These are phyloP conservation scores for Delichon dasypus DNA, from an alignment of 2,797 vertebrate species.

Conservation along the genomic window DNA sequence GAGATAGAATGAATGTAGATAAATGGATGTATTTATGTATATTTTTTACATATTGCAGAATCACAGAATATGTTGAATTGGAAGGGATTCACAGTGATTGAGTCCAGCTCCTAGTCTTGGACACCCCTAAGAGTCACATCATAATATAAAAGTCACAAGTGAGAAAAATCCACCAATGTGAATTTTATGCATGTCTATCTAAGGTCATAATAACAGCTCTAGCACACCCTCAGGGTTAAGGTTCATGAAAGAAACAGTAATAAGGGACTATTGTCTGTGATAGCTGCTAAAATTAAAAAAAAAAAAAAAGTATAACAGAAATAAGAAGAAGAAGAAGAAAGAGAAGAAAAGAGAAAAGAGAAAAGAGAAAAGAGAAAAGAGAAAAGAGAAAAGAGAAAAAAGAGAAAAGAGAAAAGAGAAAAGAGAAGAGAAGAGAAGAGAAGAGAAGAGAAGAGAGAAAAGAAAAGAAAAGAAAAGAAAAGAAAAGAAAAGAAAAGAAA, in stretches of 20 bases:
- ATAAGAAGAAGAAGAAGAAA: neutral
- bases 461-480: neutral
- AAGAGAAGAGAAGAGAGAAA: neutral
- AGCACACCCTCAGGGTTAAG: neutral
- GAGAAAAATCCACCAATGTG: neutral
- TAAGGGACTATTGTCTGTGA: conserved; percentile 53
- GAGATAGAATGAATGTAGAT: neutral
- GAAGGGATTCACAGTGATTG: neutral
- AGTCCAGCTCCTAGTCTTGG: neutral
- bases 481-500: neutral
- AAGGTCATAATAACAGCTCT: neutral
- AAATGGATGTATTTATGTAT: neutral
- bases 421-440: neutral
- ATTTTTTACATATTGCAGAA: neutral
- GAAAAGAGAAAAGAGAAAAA: neutral
- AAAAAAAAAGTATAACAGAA: neutral
- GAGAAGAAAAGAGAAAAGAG: no score
- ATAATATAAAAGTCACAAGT: neutral
- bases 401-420: neutral
- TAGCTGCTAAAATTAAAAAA: neutral
- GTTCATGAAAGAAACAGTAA: conserved; percentile 33
- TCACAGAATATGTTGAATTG: no score
- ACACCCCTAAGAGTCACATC: neutral
- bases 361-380: no score
- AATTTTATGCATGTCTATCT: conserved; percentile 2